Evolutionary conservation across 1,140 invertebrate genomes (phyloP), one percentile per base, ranked within the genome.

Genomic region (Forficula auricularia): DNA sequence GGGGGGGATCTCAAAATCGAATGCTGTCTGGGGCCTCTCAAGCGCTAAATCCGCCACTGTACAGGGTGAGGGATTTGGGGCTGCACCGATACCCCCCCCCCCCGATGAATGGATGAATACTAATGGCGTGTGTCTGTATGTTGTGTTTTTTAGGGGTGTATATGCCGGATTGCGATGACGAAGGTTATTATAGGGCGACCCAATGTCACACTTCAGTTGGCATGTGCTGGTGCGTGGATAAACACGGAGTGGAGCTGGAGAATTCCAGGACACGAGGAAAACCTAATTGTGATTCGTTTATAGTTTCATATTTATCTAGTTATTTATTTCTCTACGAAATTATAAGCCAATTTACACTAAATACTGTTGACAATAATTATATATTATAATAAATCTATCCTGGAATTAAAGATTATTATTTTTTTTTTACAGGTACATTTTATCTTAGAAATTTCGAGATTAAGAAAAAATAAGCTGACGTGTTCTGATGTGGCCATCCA

Each of bases 151-250:
- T 59, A 75, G 80, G 79, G 48, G 75, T 73, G 20, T 87, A 83
- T 60, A 73, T 81, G 50, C 86, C 87, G 22, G 70, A 77, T 50
- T 91, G 87, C 64, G 86, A 90, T 64, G 71, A 70, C 30, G 75
- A 82, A 58, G 87, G 87, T 32, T 91, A 80, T 64, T 92, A 86
- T 61, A 72, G 77, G 46, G 72, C 81, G 44, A 77, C 79, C 42
- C 87, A 91, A 56, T 91, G 87, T 58, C 82, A 88, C 62, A 71
- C 71, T 46, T 74, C 79, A 31, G 77, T 82, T 9, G 79, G 78
- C 36, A 73, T 85, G 52, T 92, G 87, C 61, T 92, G 87, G 87
- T 92, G 87, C 66, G 85, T 90, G 35, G 86, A 91, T 66, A 77
- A 82, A 54, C 87, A 91, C 61, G 88, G 88, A 19, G 82, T 86